Evolutionary conservation across 2,113 vertebrate species (phyloP).

Genomic region (Oreocharis arfaki): DNA sequence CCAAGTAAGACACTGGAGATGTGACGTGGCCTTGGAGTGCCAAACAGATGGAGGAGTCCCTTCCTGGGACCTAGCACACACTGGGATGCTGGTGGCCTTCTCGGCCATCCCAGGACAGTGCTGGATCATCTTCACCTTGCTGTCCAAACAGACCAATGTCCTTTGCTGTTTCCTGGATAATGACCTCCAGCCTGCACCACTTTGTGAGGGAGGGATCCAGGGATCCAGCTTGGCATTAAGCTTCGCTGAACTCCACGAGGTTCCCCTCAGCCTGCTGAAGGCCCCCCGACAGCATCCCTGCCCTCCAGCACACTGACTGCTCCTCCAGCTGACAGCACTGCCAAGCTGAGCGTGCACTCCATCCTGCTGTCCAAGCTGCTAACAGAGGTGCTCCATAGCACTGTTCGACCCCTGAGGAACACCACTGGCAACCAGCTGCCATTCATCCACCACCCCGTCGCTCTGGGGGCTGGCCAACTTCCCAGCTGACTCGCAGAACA

Average conservation of each 20-base stretch:
- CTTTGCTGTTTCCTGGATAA: neutral
- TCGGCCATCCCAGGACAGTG: neutral
- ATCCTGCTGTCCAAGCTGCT: neutral
- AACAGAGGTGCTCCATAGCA: neutral
- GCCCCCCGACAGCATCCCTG: neutral
- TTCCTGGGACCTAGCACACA: neutral
- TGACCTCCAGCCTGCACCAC: neutral
- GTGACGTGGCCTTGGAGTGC: fast-evolving
- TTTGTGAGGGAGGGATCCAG: neutral
- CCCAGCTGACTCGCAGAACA: neutral
- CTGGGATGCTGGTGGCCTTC: no score
- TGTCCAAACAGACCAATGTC: neutral
- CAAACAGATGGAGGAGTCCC: neutral
- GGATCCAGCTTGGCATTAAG: neutral
- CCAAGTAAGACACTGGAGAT: neutral
- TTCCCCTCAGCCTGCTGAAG: neutral
- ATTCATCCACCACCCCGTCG: neutral
- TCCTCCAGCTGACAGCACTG: neutral
- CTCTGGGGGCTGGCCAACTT: neutral
- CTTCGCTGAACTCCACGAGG: neutral
- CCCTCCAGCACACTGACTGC: neutral
- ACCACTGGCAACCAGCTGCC: neutral
- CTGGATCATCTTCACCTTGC: neutral
- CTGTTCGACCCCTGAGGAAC: neutral
- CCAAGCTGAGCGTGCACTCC: fast-evolving